Evolutionary conservation across 1,140 invertebrate genomes (phyloP).

Genomic region (Zeugodacus cucurbitae): DNA sequence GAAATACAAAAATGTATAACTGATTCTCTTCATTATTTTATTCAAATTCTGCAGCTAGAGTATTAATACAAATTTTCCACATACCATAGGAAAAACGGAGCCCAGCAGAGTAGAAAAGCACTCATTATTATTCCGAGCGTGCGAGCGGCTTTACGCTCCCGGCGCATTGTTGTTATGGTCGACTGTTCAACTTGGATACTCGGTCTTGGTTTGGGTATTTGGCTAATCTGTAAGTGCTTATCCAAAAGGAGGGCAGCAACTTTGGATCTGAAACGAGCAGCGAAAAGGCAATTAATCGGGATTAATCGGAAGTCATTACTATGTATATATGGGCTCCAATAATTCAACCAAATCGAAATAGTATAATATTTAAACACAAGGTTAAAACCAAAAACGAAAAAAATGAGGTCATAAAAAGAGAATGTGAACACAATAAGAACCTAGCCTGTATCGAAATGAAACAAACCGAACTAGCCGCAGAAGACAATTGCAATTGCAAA

Average conservation of each 20-base stretch:
- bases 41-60: not conserved
- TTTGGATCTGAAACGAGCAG: slow-evolving; percentile 75
- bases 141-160: slow-evolving; percentile 92
- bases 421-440: not conserved
- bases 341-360: too few species aligned
- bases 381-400: slow-evolving; percentile 47
- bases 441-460: too few species aligned
- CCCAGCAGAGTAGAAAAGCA: slow-evolving; percentile 91
- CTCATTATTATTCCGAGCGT: slow-evolving; percentile 96
- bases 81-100: slow-evolving; percentile 93
- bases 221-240: slow-evolving; percentile 89
- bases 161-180: slow-evolving; percentile 82
- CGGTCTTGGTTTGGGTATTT: slow-evolving; percentile 77
- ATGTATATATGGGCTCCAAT: too few species aligned
- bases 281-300: not conserved
- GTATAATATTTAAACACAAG: not conserved
- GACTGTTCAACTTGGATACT: slow-evolving; percentile 73
- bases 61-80: not conserved
- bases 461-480: too few species aligned
- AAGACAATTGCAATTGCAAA: too few species aligned
- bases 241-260: slow-evolving; percentile 84
- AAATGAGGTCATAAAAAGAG: slow-evolving; percentile 43
- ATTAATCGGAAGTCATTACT: too few species aligned
- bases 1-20: not conserved
- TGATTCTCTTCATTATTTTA: too few species aligned